Evolutionary conservation across 35 echinoderm and acorn worm genomes (phyloP).

Genomic region (Anneissia japonica): DNA sequence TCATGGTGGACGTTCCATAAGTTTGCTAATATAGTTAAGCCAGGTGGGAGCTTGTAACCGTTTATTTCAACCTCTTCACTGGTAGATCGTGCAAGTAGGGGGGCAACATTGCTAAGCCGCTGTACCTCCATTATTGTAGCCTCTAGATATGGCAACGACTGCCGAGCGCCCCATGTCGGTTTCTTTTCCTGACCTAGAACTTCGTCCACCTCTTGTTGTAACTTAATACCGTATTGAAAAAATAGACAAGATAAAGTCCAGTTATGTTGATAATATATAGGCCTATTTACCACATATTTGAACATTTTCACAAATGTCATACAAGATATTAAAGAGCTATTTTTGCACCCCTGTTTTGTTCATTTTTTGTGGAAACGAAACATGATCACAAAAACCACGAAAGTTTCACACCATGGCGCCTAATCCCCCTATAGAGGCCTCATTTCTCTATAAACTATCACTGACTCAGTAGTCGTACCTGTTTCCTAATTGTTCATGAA

Average conservation of each 20-base stretch:
- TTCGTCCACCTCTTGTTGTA: slow-evolving; percentile 40
- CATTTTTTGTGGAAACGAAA: no score
- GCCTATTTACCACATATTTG: no score
- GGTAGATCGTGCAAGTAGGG: background rate
- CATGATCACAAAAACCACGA: no score
- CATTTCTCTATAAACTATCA: no score
- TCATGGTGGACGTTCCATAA: slow-evolving; percentile 16
- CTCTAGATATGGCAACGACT: slow-evolving; percentile 36
- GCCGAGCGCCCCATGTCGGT: slow-evolving; percentile 20
- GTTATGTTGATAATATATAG: background rate
- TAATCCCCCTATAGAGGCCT: no score
- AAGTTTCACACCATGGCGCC: no score
- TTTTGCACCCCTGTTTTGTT: no score
- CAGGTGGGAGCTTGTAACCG: slow-evolving; percentile 27
- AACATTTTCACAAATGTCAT: no score
- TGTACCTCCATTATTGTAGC: slow-evolving; percentile 50
- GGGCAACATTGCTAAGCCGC: slow-evolving; percentile 16
- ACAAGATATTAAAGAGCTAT: no score
- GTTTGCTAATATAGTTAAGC: slow-evolving; percentile 35
- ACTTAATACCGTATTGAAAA: background rate
- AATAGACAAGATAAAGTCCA: background rate
- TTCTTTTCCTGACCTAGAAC: slow-evolving; percentile 14
- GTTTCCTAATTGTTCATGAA: no score
- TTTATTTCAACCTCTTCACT: slow-evolving; percentile 3
- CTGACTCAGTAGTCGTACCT: no score